Evolutionary conservation across 2,888 invertebrate genomes (phyloP).

Genomic region (Abrostola tripartita): DNA sequence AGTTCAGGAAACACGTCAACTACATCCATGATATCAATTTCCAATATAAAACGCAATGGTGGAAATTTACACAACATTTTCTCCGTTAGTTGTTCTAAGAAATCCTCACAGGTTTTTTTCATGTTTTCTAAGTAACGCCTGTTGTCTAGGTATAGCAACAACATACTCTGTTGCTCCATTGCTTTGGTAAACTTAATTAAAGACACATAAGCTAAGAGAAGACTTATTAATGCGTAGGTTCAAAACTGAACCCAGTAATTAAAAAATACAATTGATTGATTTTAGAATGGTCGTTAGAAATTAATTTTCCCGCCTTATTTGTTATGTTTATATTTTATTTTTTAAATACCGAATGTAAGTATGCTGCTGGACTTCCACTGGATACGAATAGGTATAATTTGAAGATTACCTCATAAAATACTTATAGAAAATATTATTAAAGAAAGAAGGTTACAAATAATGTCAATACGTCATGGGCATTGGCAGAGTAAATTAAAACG

Average conservation of each 20-base stretch:
- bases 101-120: slow-evolving; percentile 68
- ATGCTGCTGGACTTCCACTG: too few relatives aligned
- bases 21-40: slow-evolving; percentile 79
- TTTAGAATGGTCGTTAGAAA: too few relatives aligned
- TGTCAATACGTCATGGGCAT: background rate
- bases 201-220: slow-evolving; percentile 15
- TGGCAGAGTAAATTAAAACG: background rate
- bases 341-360: too few relatives aligned
- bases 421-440: background rate
- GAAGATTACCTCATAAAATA: too few relatives aligned
- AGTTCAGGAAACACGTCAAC: slow-evolving; percentile 69
- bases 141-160: slow-evolving; percentile 79
- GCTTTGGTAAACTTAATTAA: slow-evolving; percentile 16
- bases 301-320: too few relatives aligned
- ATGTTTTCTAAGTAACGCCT: slow-evolving; percentile 70
- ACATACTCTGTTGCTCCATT: slow-evolving; percentile 71
- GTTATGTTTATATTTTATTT: too few relatives aligned
- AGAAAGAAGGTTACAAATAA: background rate
- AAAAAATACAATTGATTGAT: too few relatives aligned
- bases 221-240: background rate
- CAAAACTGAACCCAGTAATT: too few relatives aligned
- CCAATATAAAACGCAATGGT: slow-evolving; percentile 71
- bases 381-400: too few relatives aligned
- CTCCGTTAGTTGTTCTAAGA: slow-evolving; percentile 66
- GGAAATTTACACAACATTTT: slow-evolving; percentile 72